These are phyloP conservation scores for Hydrophis major DNA, from an alignment of 2,797 vertebrate genomes.

Conservation along the genomic window DNA sequence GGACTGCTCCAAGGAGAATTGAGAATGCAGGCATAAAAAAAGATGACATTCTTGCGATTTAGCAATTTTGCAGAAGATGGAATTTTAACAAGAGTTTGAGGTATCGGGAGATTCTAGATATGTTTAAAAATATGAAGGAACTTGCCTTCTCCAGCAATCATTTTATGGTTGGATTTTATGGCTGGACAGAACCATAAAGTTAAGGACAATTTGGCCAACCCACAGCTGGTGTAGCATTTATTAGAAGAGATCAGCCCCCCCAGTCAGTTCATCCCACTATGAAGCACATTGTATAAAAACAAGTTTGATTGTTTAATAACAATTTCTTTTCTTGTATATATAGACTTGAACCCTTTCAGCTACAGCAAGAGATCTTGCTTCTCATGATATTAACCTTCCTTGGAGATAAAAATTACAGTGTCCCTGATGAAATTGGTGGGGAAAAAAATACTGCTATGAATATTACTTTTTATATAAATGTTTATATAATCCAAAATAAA, in stretches of 20 bases:
- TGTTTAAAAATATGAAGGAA: background rate
- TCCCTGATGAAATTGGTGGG: conserved; percentile 19
- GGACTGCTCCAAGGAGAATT: background rate
- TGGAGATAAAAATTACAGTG: background rate
- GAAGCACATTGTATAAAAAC: background rate
- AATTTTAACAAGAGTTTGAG: background rate
- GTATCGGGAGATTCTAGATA: background rate
- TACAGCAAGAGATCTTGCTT: background rate
- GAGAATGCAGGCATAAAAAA: background rate
- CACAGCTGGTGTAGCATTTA: background rate
- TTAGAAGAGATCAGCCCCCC: too few relatives aligned
- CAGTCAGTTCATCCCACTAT: background rate
- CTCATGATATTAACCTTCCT: background rate
- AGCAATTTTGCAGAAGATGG: background rate
- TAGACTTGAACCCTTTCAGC: background rate
- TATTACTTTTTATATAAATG: conserved; percentile 25
- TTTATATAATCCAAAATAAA: background rate
- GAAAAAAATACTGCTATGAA: conserved; percentile 28
- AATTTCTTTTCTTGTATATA: background rate
- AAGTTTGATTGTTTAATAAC: background rate
- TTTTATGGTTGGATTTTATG: background rate
- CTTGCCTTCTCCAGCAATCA: background rate
- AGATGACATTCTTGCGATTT: background rate
- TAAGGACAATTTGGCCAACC: background rate
- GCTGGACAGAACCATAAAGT: background rate